Percentiles rank a stretch among this genome's conserved stretches.
phyloP scores from a whole-genome alignment of 1,140 invertebrate genomes.

The Littorina saxatilis region DNA sequence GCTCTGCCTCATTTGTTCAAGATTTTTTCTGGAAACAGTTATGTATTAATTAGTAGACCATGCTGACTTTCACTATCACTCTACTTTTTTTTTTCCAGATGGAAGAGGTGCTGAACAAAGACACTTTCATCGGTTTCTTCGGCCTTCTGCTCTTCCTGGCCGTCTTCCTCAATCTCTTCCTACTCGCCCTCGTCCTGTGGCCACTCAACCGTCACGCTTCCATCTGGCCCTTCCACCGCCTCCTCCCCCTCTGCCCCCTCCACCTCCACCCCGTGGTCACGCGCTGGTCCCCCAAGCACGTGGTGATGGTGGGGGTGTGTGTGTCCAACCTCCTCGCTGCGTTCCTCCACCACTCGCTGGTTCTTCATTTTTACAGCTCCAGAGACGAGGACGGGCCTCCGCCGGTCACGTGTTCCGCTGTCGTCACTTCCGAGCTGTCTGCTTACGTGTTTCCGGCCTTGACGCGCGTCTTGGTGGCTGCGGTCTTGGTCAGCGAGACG shows the following conservation, averaged over 20 bases:
- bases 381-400: background rate
- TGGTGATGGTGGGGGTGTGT: background rate
- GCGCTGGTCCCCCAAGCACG: background rate
- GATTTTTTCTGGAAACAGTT: too few species aligned
- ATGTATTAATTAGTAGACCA: too few species aligned
- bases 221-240: background rate
- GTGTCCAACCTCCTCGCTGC: background rate
- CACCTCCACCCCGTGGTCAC: background rate
- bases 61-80: too few species aligned
- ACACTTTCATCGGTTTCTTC: background rate
- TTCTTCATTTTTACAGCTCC: background rate
- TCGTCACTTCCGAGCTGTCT: background rate
- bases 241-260: background rate
- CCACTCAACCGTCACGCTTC: background rate
- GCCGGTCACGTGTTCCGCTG: background rate
- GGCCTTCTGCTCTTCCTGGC: background rate
- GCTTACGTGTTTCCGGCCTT: background rate
- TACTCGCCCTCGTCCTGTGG: background rate
- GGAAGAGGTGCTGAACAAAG: slow-evolving; percentile 9
- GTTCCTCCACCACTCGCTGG: background rate
- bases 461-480: background rate
- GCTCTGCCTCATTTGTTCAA: too few species aligned
- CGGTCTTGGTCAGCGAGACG: background rate
- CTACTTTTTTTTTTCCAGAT: too few species aligned
- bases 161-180: background rate